Conservation (phyloP, 1,140 invertebrate genomes). For the Drosophila santomea region DNA sequence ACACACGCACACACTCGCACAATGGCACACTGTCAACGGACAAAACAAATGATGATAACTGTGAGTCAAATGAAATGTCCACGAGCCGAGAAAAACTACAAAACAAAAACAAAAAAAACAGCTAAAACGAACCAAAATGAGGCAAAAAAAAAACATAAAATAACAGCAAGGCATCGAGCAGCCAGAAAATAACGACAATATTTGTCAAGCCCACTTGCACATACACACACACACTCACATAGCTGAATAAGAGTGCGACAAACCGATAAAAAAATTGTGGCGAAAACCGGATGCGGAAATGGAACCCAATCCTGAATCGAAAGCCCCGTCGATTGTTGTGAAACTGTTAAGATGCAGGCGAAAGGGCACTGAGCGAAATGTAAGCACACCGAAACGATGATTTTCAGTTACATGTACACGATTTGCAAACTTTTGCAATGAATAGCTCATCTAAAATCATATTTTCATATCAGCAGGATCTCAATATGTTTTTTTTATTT, state of each 20-base stretch:
- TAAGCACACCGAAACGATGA: not conserved
- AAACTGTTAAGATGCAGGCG: conserved; percentile 28
- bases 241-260: conserved; percentile 1
- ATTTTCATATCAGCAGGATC: too few species aligned
- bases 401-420: too few species aligned
- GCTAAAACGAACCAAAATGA: conserved; percentile 6
- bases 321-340: conserved; percentile 2
- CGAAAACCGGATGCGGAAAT: conserved; percentile 18
- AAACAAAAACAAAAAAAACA: not conserved
- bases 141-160: conserved; percentile 48
- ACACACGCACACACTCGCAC: conserved; percentile 9
- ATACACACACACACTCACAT: conserved; percentile 10
- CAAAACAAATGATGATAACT: conserved; percentile 80
- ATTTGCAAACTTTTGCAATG: too few species aligned
- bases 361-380: not conserved
- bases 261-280: conserved; percentile 4
- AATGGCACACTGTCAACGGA: conserved; percentile 53
- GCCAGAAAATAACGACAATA: conserved; percentile 71
- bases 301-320: not conserved
- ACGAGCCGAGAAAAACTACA: conserved; percentile 28
- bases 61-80: conserved; percentile 76
- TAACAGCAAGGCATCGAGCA: conserved; percentile 62
- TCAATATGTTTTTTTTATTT: too few species aligned
- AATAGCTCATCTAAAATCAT: too few species aligned
- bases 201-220: conserved; percentile 44